These are phyloP conservation scores for Neotragus moschatus DNA, from an alignment of 2,113 vertebrate species.

Conservation along the genomic window DNA sequence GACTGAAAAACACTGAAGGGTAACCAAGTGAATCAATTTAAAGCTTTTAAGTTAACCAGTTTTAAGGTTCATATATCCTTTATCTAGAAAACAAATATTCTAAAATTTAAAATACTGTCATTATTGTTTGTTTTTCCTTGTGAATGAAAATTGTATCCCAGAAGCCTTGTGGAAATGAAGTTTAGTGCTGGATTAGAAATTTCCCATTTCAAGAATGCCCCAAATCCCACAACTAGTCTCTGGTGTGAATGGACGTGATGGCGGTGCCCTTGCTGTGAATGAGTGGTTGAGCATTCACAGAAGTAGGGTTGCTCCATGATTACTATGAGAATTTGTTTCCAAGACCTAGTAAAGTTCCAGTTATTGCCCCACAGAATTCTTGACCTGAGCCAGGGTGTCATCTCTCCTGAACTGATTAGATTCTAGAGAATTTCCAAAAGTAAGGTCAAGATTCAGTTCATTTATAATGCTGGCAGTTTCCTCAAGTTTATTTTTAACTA, in stretches of 20 bases:
- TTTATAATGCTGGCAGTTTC: not conserved
- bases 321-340: not conserved
- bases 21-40: not conserved
- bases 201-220: not conserved
- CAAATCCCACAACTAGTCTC: not conserved
- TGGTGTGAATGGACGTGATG: not conserved
- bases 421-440: not conserved
- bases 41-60: constrained; percentile 14
- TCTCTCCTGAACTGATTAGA: not conserved
- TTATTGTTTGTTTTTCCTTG: not conserved
- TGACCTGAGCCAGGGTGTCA: not conserved
- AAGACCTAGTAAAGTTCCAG: not conserved
- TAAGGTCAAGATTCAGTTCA: not conserved
- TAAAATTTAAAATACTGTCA: not conserved
- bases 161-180: not conserved
- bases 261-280: not conserved
- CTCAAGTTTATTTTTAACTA: not conserved
- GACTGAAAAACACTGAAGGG: not conserved
- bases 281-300: not conserved
- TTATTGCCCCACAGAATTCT: not conserved
- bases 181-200: not conserved
- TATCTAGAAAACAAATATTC: constrained; percentile 33
- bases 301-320: not conserved
- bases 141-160: constrained; percentile 7
- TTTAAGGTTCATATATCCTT: not conserved